Evolutionary conservation across 23 tunicate genomes (phyloP).

Genomic region (Ascidia mentula): DNA sequence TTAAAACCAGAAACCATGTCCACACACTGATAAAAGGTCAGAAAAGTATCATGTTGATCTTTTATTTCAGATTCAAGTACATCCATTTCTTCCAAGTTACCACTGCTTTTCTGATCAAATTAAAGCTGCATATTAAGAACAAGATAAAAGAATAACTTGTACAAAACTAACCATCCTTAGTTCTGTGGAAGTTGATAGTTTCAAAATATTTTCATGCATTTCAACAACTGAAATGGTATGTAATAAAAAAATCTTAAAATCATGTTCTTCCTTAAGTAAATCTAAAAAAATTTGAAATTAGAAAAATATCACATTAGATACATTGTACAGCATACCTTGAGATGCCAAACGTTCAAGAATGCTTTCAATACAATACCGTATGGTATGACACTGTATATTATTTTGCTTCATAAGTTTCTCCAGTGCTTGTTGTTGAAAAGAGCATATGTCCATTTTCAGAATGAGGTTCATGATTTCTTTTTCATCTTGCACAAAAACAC

Average conservation of each 20-base stretch:
- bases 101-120: no score
- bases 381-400: constrained; percentile 11
- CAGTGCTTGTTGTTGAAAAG: constrained; percentile 68
- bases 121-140: no score
- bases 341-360: constrained; percentile 25
- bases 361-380: constrained; percentile 7
- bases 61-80: no score
- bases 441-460: constrained; percentile 46
- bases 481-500: constrained; percentile 28
- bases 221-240: neutral
- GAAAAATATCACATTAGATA: neutral
- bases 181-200: neutral
- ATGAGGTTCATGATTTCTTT: constrained; percentile 60
- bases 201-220: neutral
- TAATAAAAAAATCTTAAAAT: neutral
- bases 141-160: no score
- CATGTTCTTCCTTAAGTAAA: neutral
- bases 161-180: neutral
- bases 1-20: no score
- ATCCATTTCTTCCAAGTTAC: no score
- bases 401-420: constrained; percentile 45
- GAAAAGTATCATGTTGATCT: no score
- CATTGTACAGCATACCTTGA: neutral
- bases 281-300: neutral
- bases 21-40: no score